Base-by-base conservation (phyloP, 2,888 invertebrate genomes). In the Melipona beecheii region DNA sequence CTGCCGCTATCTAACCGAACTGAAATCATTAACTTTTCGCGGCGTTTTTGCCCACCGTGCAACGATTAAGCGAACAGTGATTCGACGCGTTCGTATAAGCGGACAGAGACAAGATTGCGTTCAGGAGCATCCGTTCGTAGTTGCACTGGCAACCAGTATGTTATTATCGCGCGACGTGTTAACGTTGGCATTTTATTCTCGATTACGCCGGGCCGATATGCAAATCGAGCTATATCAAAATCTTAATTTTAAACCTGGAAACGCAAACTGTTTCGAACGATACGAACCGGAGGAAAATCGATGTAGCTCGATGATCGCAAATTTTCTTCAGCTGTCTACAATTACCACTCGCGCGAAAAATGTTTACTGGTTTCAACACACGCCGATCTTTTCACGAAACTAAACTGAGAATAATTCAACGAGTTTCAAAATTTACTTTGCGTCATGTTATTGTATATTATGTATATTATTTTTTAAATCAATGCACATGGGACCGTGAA, bases 151-250 rank as follows among this genome's bases (percentile, higher is more conserved):
- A 54, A 54, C 49, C 13, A n/a, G 66, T 36, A 49, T 62, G 43
- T 52, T 36, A 52, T 74, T 43, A 50, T 54, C 66, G 79, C 17
- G 43, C 56, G 64, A 70, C 43, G 65, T 24, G 80, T 43, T 62
- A 69, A 76, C 75, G 69, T 79, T 72, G 43, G 72, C 69, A 24
- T 66, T 64, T 70, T 73, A 71, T 77, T 77, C 50, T 49, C 69
- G 54, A 31, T 58, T 27, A 50, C 66, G 11, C n/a, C 60, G 43
- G 27, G 21, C 68, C 60, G 77, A 73, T 73, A 78, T 65, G 77
- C 75, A 73, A 65, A 65, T 50, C 49, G 52, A 9, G 24, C 17
- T 58, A 15, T 58, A 73, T 66, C 66, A 58, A 73, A 31, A 64
- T 50, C 54, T 73, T 56, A 65, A 72, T 73, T 78, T 65, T 49